Evolutionary conservation across 2,113 vertebrate genomes (phyloP).

Genomic region (Pelusios castaneus): DNA sequence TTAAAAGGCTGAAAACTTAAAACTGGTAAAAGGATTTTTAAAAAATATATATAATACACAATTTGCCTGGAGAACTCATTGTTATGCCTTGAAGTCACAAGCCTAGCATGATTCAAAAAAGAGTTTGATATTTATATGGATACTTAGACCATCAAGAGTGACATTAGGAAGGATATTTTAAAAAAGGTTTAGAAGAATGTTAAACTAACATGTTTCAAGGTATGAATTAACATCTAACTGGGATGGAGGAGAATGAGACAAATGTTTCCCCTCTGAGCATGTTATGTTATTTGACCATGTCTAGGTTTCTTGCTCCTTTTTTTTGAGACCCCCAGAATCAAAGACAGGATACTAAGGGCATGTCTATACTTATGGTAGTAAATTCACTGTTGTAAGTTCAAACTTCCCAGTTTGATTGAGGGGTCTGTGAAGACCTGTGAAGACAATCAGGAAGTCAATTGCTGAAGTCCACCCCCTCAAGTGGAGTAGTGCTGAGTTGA

Average conservation of each 20-base stretch:
- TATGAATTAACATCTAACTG: not conserved
- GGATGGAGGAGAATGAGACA: not conserved
- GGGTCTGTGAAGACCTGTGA: no score
- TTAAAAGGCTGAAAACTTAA: not conserved
- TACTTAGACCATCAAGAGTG: fast-evolving
- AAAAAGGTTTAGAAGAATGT: not conserved
- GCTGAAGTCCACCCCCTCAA: no score
- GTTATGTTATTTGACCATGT: not conserved
- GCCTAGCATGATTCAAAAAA: not conserved
- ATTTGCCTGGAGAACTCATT: no score
- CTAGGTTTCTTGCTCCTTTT: not conserved
- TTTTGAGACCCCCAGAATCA: not conserved
- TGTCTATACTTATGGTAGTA: no score
- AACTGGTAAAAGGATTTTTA: not conserved
- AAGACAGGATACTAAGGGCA: fast-evolving
- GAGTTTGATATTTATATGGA: not conserved
- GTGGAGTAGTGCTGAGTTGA: no score
- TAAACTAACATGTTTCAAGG: not conserved
- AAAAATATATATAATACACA: no score
- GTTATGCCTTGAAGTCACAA: not conserved
- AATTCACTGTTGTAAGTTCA: no score
- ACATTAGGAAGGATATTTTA: not conserved
- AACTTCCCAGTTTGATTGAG: no score
- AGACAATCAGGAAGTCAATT: no score
- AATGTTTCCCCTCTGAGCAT: not conserved